These are phyloP conservation scores for Mycalesis mineus DNA, from an alignment of 2,888 invertebrate species.

Conservation along the genomic window DNA sequence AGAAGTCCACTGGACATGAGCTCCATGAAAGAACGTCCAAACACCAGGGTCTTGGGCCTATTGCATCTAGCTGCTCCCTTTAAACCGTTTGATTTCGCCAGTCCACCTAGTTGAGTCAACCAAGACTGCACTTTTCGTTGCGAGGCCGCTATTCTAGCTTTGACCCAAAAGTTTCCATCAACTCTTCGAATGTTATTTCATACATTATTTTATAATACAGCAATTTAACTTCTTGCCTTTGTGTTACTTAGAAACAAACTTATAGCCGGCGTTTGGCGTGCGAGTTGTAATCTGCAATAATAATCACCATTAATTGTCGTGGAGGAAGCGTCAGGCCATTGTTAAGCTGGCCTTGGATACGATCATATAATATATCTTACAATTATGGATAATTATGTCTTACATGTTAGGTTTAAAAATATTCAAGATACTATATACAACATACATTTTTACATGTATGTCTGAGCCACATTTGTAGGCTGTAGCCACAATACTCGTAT, in stretches of 20 bases:
- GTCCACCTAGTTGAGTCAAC: too few species aligned
- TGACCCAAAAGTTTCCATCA: too few species aligned
- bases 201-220: background rate
- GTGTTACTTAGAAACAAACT: background rate
- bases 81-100: too few species aligned
- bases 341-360: slow-evolving; percentile 22
- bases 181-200: too few species aligned
- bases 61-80: too few species aligned
- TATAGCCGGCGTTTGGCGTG: background rate
- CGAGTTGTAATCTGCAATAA: slow-evolving; percentile 24
- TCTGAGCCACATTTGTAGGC: background rate
- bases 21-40: too few species aligned
- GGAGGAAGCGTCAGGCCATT: slow-evolving; percentile 23
- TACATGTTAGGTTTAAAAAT: background rate
- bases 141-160: too few species aligned
- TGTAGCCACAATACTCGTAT: too few species aligned
- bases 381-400: background rate
- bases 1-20: too few species aligned
- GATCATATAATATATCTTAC: too few species aligned
- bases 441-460: background rate
- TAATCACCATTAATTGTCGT: slow-evolving; percentile 30
- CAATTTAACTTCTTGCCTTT: background rate
- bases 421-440: background rate
- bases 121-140: too few species aligned
- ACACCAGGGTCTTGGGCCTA: too few species aligned